Conservation (phyloP, 2,888 invertebrate species). For the Drosophila cognata region DNA sequence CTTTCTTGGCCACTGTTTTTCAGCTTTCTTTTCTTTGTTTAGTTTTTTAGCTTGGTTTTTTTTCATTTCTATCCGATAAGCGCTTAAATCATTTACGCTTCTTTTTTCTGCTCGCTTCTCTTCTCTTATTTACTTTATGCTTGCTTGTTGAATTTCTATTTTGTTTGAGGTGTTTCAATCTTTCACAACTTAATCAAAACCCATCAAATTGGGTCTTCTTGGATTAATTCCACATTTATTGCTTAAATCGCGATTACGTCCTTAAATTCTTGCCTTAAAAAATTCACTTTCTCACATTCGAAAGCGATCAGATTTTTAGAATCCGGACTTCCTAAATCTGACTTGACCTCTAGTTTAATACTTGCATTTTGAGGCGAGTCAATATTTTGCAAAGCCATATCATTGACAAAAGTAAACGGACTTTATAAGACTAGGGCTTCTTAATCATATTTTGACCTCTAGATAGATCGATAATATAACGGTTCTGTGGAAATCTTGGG, state of each 20-base stretch:
- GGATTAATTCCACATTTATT: not conserved
- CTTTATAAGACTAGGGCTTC: not conserved
- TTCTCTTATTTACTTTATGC: slow-evolving; percentile 20
- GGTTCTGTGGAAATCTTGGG: too few species aligned
- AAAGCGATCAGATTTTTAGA: too few species aligned
- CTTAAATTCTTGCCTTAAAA: too few species aligned
- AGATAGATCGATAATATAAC: not conserved
- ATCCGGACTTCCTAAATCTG: not conserved
- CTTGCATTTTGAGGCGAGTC: too few species aligned
- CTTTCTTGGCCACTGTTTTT: slow-evolving; percentile 38
- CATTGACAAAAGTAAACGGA: not conserved
- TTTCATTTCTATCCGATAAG: slow-evolving; percentile 54
- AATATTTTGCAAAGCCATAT: not conserved
- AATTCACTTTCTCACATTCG: too few species aligned
- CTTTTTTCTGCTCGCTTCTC: slow-evolving; percentile 12
- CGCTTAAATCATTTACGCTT: slow-evolving; percentile 71
- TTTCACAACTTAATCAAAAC: not conserved
- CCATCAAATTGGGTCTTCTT: not conserved
- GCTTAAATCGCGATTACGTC: not conserved
- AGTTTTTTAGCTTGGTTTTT: slow-evolving; percentile 4
- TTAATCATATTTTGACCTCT: not conserved
- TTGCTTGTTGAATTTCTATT: slow-evolving; percentile 4
- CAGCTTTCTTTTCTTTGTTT: slow-evolving; percentile 18
- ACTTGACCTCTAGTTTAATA: not conserved
- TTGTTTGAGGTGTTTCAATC: not conserved